Percentiles rank a stretch among this genome's conserved stretches.
These are phyloP conservation scores for Mantis religiosa DNA, from an alignment of 2,888 invertebrate species.

Conservation along the genomic window DNA sequence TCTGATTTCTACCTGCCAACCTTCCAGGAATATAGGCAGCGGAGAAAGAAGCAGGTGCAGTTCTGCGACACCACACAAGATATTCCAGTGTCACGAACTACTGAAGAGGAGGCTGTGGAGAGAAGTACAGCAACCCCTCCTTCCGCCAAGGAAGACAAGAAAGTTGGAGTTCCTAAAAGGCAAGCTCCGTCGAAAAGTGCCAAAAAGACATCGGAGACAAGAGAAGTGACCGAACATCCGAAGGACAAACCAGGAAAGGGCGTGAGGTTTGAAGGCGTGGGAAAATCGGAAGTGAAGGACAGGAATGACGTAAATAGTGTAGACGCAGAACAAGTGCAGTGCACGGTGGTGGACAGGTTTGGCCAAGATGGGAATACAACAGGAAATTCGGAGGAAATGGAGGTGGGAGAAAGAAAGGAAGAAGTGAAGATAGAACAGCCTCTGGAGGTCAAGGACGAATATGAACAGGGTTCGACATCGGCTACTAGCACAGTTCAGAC, in stretches of 20 bases:
- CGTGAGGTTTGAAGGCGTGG: background rate
- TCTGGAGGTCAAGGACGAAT: background rate
- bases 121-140: slow-evolving; percentile 1
- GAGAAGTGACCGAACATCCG: background rate
- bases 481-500: background rate
- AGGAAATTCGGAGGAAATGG: background rate
- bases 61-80: slow-evolving; percentile 33
- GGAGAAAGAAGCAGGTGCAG: slow-evolving; percentile 42
- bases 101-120: background rate
- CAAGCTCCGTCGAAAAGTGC: slow-evolving; percentile 42
- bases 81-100: background rate
- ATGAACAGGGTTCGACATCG: background rate
- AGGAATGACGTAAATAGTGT: background rate
- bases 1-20: slow-evolving; percentile 59
- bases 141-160: background rate
- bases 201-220: background rate
- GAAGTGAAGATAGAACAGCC: background rate
- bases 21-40: slow-evolving; percentile 44
- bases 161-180: background rate
- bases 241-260: background rate
- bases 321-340: background rate
- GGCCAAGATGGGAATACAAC: background rate
- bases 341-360: background rate
- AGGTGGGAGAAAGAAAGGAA: background rate
- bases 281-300: background rate